Conservation (phyloP, 2,797 vertebrate species). For the Microctenopoma steveboyesi region DNA sequence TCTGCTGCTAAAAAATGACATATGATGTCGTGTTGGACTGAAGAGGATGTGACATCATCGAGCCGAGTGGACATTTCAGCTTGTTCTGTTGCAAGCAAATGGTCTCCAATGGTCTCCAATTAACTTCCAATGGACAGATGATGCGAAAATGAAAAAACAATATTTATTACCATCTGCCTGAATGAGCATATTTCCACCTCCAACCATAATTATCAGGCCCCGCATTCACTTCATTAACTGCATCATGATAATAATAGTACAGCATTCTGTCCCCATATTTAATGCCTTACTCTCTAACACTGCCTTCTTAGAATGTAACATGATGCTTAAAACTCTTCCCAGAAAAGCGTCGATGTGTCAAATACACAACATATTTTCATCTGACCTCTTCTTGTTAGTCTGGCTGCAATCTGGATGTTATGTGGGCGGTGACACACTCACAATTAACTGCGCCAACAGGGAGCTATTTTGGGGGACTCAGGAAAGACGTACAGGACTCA, state of each 20-base stretch:
- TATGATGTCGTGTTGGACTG: neutral
- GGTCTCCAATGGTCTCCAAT: too few species aligned
- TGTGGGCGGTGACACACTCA: conserved; percentile 47
- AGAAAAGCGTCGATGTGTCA: conserved; percentile 36
- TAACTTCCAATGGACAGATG: too few species aligned
- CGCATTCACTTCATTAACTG: neutral
- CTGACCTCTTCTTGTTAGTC: conserved; percentile 53
- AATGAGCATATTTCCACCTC: neutral
- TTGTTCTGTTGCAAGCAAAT: too few species aligned
- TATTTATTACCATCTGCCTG: too few species aligned
- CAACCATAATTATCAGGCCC: too few species aligned
- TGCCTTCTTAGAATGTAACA: neutral
- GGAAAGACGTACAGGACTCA: conserved; percentile 14
- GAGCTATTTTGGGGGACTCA: conserved; percentile 42
- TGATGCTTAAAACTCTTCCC: neutral
- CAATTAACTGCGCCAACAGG: conserved; percentile 33
- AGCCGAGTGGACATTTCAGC: too few species aligned
- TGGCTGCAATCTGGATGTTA: conserved; percentile 51
- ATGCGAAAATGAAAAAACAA: too few species aligned
- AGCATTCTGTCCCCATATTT: neutral
- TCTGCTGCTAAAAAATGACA: conserved; percentile 1
- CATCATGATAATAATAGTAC: neutral
- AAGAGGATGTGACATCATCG: conserved; percentile 12
- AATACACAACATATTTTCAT: conserved; percentile 55
- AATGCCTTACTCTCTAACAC: neutral